A percentile compares a stretch with the other conserved stretches of the same genome.
phyloP scores from a whole-genome alignment of 2,888 invertebrate genomes.

The Chirona hameri region DNA sequence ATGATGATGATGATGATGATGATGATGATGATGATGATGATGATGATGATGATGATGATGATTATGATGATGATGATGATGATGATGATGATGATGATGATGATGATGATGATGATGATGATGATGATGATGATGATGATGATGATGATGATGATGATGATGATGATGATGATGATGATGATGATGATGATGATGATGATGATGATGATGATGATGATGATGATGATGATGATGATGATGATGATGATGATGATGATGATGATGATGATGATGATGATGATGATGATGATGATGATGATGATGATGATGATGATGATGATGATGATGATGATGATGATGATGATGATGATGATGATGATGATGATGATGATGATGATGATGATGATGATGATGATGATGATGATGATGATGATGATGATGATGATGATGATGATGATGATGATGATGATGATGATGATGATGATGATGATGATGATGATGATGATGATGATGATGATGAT shows the following conservation, averaged over 20 bases:
- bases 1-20: conserved; percentile 22
- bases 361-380: conserved; percentile 22
- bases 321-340: conserved; percentile 22
- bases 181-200: conserved; percentile 22
- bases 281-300: conserved; percentile 22
- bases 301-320: conserved; percentile 10
- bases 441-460: conserved; percentile 22
- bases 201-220: conserved; percentile 22
- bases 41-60: too few species aligned
- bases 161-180: conserved; percentile 22
- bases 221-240: conserved; percentile 22
- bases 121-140: conserved; percentile 22
- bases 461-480: conserved; percentile 22
- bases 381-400: conserved; percentile 22
- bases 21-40: conserved; percentile 22
- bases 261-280: conserved; percentile 22
- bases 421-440: conserved; percentile 22
- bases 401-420: conserved; percentile 22
- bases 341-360: conserved; percentile 22
- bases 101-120: conserved; percentile 22
- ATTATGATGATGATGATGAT: too few species aligned
- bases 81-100: conserved; percentile 22
- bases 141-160: conserved; percentile 22
- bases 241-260: conserved; percentile 22
- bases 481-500: conserved; percentile 22